These are phyloP conservation scores for Hylia prasina DNA, from an alignment of 2,113 vertebrate species.

Conservation along the genomic window DNA sequence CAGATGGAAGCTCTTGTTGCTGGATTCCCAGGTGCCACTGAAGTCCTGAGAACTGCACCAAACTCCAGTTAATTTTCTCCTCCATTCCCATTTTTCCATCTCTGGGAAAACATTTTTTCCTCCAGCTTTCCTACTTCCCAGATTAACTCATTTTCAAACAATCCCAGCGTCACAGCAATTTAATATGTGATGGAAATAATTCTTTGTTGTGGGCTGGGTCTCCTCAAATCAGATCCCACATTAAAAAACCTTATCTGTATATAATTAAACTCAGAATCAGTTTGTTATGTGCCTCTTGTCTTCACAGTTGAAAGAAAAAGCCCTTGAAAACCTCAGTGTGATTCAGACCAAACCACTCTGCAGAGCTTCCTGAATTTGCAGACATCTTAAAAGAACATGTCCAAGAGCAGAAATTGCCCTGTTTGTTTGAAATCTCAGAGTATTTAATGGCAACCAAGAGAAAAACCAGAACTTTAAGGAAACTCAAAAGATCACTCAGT, in stretches of 20 bases:
- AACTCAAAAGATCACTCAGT: background rate
- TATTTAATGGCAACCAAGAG: background rate
- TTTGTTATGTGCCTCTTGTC: background rate
- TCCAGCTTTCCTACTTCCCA: background rate
- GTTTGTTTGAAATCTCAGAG: background rate
- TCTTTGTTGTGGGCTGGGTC: background rate
- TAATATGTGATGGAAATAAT: background rate
- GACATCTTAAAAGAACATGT: background rate
- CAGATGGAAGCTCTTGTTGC: background rate
- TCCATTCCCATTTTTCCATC: background rate
- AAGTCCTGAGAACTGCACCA: background rate
- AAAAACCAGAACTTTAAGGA: background rate
- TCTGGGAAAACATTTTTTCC: background rate
- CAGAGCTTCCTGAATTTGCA: background rate
- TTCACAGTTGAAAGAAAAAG: background rate
- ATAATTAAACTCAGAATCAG: background rate
- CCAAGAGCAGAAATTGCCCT: background rate
- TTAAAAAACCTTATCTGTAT: background rate
- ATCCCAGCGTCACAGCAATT: background rate
- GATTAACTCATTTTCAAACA: background rate
- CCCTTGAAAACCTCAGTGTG: background rate
- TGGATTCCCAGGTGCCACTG: background rate
- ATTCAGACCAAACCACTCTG: background rate
- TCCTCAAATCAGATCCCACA: background rate
- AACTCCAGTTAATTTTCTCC: background rate